Percentiles rank a stretch among this genome's conserved stretches.
These are phyloP conservation scores for Ceratina calcarata DNA, from an alignment of 1,140 invertebrate genomes.

Conservation along the genomic window DNA sequence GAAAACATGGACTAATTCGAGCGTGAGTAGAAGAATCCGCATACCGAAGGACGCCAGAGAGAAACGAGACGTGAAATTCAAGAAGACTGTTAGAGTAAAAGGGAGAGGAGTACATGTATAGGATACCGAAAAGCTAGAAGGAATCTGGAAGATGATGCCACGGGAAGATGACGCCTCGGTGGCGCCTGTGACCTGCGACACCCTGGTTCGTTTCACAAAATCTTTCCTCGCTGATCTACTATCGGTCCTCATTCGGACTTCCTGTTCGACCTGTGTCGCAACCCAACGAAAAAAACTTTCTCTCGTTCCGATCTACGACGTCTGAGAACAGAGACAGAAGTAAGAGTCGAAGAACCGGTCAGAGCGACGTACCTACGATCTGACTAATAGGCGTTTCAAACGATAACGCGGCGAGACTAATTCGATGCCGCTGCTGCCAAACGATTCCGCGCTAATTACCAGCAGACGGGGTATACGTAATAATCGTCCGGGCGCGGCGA, in stretches of 20 bases:
- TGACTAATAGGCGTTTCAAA: constrained; percentile 21
- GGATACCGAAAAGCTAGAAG: constrained; percentile 5
- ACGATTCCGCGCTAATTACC: constrained; percentile 21
- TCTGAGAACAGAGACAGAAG: background rate
- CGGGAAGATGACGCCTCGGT: constrained; percentile 75
- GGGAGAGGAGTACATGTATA: constrained; percentile 20
- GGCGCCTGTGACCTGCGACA: constrained; percentile 70
- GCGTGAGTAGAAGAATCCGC: background rate
- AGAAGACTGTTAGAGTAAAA: constrained; percentile 51
- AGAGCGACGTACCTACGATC: background rate
- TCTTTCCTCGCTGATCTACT: constrained; percentile 51
- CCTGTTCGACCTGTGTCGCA: background rate
- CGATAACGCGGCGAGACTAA: constrained; percentile 26
- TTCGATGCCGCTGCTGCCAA: constrained; percentile 8
- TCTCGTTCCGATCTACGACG: background rate
- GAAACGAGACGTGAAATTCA: constrained; percentile 68
- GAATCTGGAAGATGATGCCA: constrained; percentile 72
- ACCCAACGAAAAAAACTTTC: constrained; percentile 7
- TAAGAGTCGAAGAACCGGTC: background rate
- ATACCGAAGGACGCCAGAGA: constrained; percentile 20
- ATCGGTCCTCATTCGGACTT: constrained; percentile 13
- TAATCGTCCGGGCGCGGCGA: constrained; percentile 35
- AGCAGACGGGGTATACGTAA: constrained; percentile 47
- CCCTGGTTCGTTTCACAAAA: constrained; percentile 58
- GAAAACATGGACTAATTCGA: constrained; percentile 18